Base-by-base conservation (phyloP, 2,888 invertebrate genomes). In the Phyllotreta striolata region DNA sequence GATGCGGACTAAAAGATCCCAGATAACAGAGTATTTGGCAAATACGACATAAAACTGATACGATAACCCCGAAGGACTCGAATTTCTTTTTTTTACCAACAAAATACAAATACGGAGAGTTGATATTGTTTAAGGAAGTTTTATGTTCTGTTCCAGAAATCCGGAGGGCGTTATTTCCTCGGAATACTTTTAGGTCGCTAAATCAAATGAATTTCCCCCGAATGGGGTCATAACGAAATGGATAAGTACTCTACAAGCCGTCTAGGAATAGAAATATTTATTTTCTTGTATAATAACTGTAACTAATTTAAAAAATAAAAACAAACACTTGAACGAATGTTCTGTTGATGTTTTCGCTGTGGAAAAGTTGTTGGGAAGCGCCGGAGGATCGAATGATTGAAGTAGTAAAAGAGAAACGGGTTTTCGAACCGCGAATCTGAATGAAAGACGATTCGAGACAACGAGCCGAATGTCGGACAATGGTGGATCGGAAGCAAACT, bases 401-500 rank as follows among this genome's bases (percentile, higher is more conserved):
- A 24, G 24, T 24, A 24, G 24, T 24, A 3, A 24, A 24, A 24
- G 24, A 24, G 24, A 1, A 24, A 24, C 24, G 24, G 24, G 24
- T 24, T 24, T 24, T 24, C 24, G 24, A 24, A 40, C 51, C 34
- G 43, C 41, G 44, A 59, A 59, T 52, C 41, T 12, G 14, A 62
- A 52, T 62, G 57, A 62, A 40, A 49, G 62, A 44, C 52, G n/a
- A n/a, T n/a, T n/a, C n/a, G 56, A 55, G 49, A 62, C 49, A 56
- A 62, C 43, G 46, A 47, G 49, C 51, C 14, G 14, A 39, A 51
- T 13, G 56, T 49, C 51, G 51, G 56, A 62, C 56, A 41, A 55
- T 62, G 51, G 62, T 39, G 46, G 39, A 56, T 44, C 56, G 52
- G 52, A 63, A 63, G 57, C 46, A 52, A 51, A 57, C 44, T 63